Conservation (phyloP, 1,140 invertebrate species). For the Magallana ariakensis region DNA sequence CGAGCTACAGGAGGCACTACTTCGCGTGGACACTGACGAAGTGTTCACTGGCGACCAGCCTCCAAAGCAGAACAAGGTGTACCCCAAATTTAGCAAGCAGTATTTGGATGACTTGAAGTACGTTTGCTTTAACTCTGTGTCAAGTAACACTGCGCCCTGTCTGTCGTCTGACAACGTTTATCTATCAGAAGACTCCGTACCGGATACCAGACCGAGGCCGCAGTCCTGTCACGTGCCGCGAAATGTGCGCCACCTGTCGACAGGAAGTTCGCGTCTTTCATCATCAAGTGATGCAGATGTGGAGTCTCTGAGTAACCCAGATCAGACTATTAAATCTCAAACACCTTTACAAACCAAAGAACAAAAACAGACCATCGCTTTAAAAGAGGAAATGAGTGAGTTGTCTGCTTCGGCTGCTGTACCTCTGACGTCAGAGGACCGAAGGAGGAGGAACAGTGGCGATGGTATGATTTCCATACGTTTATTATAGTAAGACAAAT, state of each 20-base stretch:
- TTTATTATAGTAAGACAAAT: too few relatives aligned
- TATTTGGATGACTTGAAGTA: constrained; percentile 58
- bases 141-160: constrained; percentile 62
- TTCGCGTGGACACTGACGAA: constrained; percentile 57
- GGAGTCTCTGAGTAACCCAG: neutral
- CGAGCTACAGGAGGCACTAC: constrained; percentile 70
- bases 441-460: neutral
- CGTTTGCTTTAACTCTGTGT: constrained; percentile 67
- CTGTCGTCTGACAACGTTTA: constrained; percentile 64
- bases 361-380: neutral
- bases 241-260: neutral
- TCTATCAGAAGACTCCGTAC: constrained; percentile 60
- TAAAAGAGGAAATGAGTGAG: constrained; percentile 11
- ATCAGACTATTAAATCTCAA: neutral
- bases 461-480: neutral
- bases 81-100: constrained; percentile 65
- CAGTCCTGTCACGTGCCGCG: neutral
- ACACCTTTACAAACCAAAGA: neutral
- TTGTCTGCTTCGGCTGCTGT: neutral
- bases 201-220: constrained; percentile 15
- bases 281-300: neutral
- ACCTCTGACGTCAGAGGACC: neutral
- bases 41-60: constrained; percentile 50
- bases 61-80: constrained; percentile 48
- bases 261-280: neutral